Base-by-base conservation (phyloP, 2,888 invertebrate genomes). In the Amblyjoppa fuscipennis region DNA sequence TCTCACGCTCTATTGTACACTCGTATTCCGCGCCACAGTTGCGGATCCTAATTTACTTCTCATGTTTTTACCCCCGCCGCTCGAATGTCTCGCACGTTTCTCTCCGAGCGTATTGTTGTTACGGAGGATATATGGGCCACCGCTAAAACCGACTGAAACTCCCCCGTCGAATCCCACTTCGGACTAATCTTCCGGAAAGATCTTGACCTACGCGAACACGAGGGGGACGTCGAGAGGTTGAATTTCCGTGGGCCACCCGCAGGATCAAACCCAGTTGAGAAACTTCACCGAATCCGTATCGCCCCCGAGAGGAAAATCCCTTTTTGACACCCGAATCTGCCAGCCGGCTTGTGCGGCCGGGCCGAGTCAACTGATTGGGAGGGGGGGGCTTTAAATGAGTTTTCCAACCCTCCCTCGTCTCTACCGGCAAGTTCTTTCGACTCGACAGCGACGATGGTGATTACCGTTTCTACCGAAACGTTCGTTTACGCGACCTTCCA, bases 131-230 rank as follows among this genome's bases (percentile, higher is more conserved):
- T 53, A n/a, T 9, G 28, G 25, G 11, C 13, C 41, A 28, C 59
- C 28, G 9, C 9, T 45, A 61, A 74, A 61, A 13, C 61, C n/a
- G 13, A 16, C 45, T 11, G 25, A 7, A 28, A 20, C 49, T 56
- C 16, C 25, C 28, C 56, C 20, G 20, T 25, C 70, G 66, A 51
- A 41, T 20, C 69, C 41, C 38, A 82, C 66, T 68, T 66, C 71
- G 45, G 25, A 56, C 71, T 68, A 79, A 85, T 71, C 79, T 75
- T 68, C 41, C 31, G 20, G 66, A 56, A 45, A 31, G 71, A 83
- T 85, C 83, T 85, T 83, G 71, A 85, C 79, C 71, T 71, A 79
- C 79, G 85, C 41, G 79, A 82, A 83, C 78, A 34, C 56, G 68
- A 79, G 76, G 68, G 68, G 51, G 71, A 71, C 56, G 59, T 28